A percentile compares a stretch with the other conserved stretches of the same genome.
phyloP scores from a whole-genome alignment of 2,888 invertebrate genomes.

The Catocala fraxini region DNA sequence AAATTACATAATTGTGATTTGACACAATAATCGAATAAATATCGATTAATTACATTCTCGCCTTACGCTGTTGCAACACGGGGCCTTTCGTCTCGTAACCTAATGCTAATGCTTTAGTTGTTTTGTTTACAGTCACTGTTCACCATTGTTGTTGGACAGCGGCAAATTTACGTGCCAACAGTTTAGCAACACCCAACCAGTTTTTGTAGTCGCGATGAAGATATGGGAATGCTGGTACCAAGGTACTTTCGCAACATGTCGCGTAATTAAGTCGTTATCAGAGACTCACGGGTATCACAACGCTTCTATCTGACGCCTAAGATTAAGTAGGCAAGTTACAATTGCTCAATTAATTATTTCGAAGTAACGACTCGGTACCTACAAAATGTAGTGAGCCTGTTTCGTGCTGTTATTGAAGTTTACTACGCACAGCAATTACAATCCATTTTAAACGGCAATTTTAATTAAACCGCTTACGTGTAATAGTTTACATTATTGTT shows the following conservation, averaged over 20 bases:
- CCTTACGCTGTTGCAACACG: constrained; percentile 47
- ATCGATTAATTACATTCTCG: constrained; percentile 62
- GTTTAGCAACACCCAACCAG: constrained; percentile 74
- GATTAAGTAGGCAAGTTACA: constrained; percentile 61
- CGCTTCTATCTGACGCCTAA: constrained; percentile 60
- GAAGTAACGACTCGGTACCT: constrained; percentile 43
- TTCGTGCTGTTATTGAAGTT: constrained; percentile 45
- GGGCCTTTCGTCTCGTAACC: constrained; percentile 51
- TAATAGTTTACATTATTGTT: constrained; percentile 37
- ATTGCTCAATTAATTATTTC: constrained; percentile 66
- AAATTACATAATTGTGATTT: constrained; percentile 59
- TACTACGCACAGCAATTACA: constrained; percentile 48
- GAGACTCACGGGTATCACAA: constrained; percentile 55
- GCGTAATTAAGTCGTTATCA: constrained; percentile 60
- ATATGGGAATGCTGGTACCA: constrained; percentile 67
- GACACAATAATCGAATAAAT: constrained; percentile 59
- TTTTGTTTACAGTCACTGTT: constrained; percentile 75
- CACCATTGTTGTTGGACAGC: constrained; percentile 72
- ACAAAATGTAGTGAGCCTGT: constrained; percentile 31
- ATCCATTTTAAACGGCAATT: constrained; percentile 49
- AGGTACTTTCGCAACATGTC: constrained; percentile 60
- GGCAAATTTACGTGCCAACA: constrained; percentile 63
- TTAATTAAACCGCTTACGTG: constrained; percentile 53
- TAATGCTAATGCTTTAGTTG: constrained; percentile 70
- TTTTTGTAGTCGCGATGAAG: constrained; percentile 77